These are phyloP conservation scores for Formicarius rufipectus DNA, from an alignment of 2,113 vertebrate species.

Conservation along the genomic window DNA sequence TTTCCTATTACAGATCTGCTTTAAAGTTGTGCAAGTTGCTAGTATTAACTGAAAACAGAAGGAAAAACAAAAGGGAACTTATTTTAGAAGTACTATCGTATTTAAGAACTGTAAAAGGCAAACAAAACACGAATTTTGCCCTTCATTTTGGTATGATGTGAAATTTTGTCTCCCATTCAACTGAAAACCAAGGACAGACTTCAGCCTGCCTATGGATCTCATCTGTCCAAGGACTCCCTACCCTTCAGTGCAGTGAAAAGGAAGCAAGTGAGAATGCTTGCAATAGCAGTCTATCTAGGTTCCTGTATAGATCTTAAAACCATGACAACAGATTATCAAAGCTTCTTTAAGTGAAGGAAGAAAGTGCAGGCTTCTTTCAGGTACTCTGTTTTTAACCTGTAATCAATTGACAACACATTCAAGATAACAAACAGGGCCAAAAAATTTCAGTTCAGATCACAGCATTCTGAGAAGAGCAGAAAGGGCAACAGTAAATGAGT, in stretches of 20 bases:
- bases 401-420: not conserved
- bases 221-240: not conserved
- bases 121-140: not conserved
- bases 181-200: not conserved
- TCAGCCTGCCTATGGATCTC: not conserved
- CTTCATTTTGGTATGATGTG: not conserved
- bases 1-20: not conserved
- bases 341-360: not conserved
- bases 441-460: not conserved
- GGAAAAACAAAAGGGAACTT: not conserved
- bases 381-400: not conserved
- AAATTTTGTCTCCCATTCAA: not conserved
- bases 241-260: not conserved
- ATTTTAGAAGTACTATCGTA: not conserved
- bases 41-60: not conserved
- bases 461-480: not conserved
- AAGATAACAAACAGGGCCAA: not conserved
- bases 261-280: not conserved
- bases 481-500: not conserved
- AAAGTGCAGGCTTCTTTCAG: not conserved
- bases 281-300: not conserved
- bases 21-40: not conserved
- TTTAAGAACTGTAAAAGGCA: not conserved
- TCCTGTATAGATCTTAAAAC: not conserved
- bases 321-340: not conserved